These are phyloP conservation scores for Tetramorium bicarinatum DNA, from an alignment of 2,888 invertebrate species.

Conservation along the genomic window DNA sequence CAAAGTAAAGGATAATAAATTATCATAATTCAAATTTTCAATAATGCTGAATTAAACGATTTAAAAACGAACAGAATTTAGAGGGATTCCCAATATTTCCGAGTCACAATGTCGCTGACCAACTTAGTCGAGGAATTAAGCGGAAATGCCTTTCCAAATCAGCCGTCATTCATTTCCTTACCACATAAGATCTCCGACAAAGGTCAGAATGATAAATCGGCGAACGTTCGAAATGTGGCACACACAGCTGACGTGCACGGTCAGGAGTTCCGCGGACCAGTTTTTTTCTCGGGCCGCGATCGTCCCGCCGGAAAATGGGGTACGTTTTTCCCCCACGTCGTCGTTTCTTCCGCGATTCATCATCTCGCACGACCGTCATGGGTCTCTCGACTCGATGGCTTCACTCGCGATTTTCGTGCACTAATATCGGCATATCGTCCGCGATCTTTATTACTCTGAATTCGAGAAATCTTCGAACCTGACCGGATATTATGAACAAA, in stretches of 20 bases:
- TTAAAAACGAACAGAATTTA: background rate
- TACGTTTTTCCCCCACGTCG: background rate
- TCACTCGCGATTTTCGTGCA: background rate
- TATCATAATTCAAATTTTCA: background rate
- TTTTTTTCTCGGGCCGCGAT: constrained; percentile 27
- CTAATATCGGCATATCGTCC: background rate
- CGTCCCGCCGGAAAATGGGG: constrained; percentile 33
- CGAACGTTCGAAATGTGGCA: constrained; percentile 54
- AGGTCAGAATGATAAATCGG: constrained; percentile 67
- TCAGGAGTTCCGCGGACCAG: constrained; percentile 13
- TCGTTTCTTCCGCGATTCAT: constrained; percentile 35
- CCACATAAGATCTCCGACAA: constrained; percentile 31
- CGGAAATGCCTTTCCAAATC: constrained; percentile 29
- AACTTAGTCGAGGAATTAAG: background rate
- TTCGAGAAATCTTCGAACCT: background rate
- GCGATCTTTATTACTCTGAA: background rate
- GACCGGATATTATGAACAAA: background rate
- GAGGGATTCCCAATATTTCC: constrained; percentile 40
- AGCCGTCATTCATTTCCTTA: constrained; percentile 28
- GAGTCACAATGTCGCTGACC: constrained; percentile 7
- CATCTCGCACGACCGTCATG: constrained; percentile 14
- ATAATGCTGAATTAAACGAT: background rate
- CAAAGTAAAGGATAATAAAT: background rate
- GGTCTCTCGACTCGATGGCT: constrained; percentile 27
- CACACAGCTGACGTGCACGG: constrained; percentile 53